These are phyloP conservation scores for Mythimna vitellina DNA, from an alignment of 2,888 invertebrate species.

Conservation along the genomic window DNA sequence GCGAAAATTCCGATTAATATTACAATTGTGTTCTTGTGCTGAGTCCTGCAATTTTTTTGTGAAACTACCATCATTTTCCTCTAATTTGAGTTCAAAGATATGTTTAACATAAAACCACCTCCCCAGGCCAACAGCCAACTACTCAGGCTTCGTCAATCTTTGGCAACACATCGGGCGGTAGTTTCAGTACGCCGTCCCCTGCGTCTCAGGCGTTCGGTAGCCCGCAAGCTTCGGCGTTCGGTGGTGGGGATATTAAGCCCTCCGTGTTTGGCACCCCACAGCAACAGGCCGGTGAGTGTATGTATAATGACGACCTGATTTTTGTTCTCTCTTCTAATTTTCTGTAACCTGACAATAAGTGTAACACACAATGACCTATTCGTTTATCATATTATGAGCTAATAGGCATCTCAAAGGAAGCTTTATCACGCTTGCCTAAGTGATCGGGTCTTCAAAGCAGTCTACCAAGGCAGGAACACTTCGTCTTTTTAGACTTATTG, in stretches of 20 bases:
- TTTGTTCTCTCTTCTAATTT: background rate
- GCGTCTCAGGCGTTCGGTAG: constrained; percentile 78
- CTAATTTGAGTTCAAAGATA: background rate
- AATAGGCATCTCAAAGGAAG: too few species aligned
- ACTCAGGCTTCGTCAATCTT: constrained; percentile 83
- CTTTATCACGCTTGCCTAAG: too few species aligned
- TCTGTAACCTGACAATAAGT: too few species aligned
- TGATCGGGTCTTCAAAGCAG: too few species aligned
- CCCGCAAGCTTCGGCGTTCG: constrained; percentile 73
- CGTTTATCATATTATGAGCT: too few species aligned
- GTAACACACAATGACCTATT: too few species aligned
- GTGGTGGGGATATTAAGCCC: constrained; percentile 68
- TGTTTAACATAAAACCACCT: background rate
- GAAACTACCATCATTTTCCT: background rate
- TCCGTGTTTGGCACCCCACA: constrained; percentile 83
- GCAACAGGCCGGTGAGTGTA: constrained; percentile 72
- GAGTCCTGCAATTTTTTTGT: background rate
- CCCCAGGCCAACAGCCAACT: constrained; percentile 80
- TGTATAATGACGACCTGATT: constrained; percentile 17
- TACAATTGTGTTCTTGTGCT: background rate
- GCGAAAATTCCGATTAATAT: background rate
- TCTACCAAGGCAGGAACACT: too few species aligned
- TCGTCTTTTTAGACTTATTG: too few species aligned
- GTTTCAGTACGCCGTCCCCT: constrained; percentile 79
- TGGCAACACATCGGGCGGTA: constrained; percentile 78